Evolutionary conservation across 64 coral and sea anemone genomes (phyloP).

Genomic region (Montipora efflorescens): DNA sequence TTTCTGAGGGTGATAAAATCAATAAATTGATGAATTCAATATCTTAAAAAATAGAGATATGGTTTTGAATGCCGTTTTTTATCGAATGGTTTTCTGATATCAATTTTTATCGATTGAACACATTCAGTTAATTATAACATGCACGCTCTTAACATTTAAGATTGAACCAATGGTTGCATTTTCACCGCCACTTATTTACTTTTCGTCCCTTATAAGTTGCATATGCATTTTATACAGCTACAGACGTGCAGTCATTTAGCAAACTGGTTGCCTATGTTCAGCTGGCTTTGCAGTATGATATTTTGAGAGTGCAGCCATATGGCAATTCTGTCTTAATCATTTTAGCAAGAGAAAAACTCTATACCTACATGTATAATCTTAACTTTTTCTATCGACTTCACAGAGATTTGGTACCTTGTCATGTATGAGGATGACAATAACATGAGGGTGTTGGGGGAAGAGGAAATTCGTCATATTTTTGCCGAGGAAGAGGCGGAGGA

Average conservation of each 20-base stretch:
- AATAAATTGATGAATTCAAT: not conserved
- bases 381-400: not conserved
- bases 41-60: no score
- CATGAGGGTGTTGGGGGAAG: conserved; percentile 50
- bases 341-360: not conserved
- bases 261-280: not conserved
- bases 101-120: no score
- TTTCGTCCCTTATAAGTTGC: no score
- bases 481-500: conserved; percentile 54
- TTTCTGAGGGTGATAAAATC: no score
- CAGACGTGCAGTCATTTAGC: no score
- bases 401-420: conserved; percentile 70
- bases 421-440: conserved; percentile 72
- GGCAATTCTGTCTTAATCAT: not conserved
- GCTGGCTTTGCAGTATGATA: not conserved
- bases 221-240: no score
- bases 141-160: no score
- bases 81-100: no score
- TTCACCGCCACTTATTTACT: no score
- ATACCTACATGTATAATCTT: not conserved
- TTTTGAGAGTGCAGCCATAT: not conserved
- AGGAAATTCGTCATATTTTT: conserved; percentile 58
- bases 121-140: no score
- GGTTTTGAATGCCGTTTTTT: no score
- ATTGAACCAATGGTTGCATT: no score